Base-by-base conservation (phyloP, 2,113 vertebrate species). In the Elephas maximus region DNA sequence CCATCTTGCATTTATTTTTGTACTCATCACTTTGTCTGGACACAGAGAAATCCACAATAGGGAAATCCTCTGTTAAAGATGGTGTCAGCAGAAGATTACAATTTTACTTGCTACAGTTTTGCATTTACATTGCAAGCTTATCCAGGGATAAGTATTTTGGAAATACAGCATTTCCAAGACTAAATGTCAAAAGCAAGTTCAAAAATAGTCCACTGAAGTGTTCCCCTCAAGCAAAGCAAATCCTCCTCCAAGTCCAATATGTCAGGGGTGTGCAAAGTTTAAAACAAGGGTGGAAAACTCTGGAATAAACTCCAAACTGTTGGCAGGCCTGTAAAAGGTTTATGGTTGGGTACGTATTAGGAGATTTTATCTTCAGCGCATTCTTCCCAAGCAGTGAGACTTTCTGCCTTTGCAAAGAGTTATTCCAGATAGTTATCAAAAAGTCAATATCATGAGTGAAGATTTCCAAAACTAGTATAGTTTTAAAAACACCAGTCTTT, bases 141-240 rank as follows among this genome's bases (percentile, higher is more conserved):
- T 41, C 77, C 28, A 77, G 33, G 85, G 62, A 93, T 44, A 91
- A 76, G n/a, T 81, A 79, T 93, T 73, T 92, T 95, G 84, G 73
- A 96, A 97, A 81, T 79, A 93, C 63, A 65, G 18, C 90, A 95
- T 53, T 93, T 97, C 86, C 44, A 96, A 98, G 73, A 90, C 44
- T 91, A 97, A 98, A 96, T 26, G 2, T 84, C 90, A 95, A 79
- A 65, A 6, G 87, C n/a, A 57, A 74, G 51, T 94, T 94, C 63
- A 57, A 93, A 97, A 95, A 85, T 96, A 96, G 51, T 86, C 45
- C 41, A 77, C 30, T 88, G 90, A 78, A 90, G 93, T 94, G 80
- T 93, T 98, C 96, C 82, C 96, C 94, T 92, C 14, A 93, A 95
- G 94, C 82, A 97, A 96, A 94, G 87, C 91, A 98, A 96, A 97